phyloP scores from a whole-genome alignment of 2,888 invertebrate genomes.

The Drosophila pseudotalamancana region DNA sequence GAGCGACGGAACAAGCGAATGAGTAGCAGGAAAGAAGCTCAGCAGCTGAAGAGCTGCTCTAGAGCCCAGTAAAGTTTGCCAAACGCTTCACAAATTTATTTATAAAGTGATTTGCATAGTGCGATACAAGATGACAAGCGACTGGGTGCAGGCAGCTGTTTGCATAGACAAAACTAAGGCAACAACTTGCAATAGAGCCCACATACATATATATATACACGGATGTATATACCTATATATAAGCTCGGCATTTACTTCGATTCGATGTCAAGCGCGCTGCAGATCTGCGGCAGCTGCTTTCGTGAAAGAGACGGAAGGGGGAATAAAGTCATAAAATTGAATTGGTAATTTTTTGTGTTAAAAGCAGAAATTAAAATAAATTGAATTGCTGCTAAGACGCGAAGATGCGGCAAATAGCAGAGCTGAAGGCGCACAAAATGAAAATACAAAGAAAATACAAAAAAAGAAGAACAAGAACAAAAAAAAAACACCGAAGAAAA shows the following conservation, averaged over 20 bases:
- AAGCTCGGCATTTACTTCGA: constrained; percentile 42
- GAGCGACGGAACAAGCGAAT: constrained; percentile 21
- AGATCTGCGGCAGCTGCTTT: constrained; percentile 49
- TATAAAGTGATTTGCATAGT: constrained; percentile 76
- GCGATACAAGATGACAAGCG: constrained; percentile 48
- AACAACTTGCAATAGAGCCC: constrained; percentile 39
- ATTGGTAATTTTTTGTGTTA: constrained; percentile 82
- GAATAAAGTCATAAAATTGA: constrained; percentile 81
- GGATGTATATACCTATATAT: constrained; percentile 12
- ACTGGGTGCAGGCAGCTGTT: constrained; percentile 35
- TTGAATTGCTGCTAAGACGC: constrained; percentile 78
- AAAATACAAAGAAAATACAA: constrained; percentile 30
- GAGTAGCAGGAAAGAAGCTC: constrained; percentile 21
- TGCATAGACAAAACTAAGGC: constrained; percentile 55
- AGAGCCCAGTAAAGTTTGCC: constrained; percentile 34
- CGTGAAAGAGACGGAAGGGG: constrained; percentile 42
- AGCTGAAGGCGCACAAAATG: constrained; percentile 44
- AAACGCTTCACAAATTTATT: constrained; percentile 67
- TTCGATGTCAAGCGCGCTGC: constrained; percentile 48
- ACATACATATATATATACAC: constrained; percentile 12
- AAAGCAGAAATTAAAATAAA: constrained; percentile 81
- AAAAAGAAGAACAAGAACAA: constrained; percentile 1
- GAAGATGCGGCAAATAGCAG: constrained; percentile 52
- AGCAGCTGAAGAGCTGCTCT: background rate
- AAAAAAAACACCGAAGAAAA: constrained; percentile 1